Evolutionary conservation across 1,140 invertebrate genomes (phyloP).

Genomic region (Goniozus legneri): DNA sequence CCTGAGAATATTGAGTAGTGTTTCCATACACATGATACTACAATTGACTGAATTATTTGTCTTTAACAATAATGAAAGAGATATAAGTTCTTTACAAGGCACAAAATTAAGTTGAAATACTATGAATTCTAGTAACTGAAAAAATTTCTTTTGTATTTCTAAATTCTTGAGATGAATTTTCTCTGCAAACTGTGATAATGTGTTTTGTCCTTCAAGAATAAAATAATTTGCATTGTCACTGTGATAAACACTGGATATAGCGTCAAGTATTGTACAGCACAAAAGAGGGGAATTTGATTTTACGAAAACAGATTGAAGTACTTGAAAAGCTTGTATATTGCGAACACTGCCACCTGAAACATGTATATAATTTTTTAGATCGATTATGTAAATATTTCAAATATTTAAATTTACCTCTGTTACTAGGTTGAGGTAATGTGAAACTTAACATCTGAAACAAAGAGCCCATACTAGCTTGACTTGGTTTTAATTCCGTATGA

Average conservation of each 20-base stretch:
- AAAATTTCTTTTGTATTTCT: slow-evolving; percentile 94
- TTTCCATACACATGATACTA: slow-evolving; percentile 86
- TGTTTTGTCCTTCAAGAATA: slow-evolving; percentile 94
- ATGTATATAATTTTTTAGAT: slow-evolving; percentile 1
- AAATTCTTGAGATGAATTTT: slow-evolving; percentile 86
- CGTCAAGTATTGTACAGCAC: slow-evolving; percentile 89
- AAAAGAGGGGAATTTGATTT: slow-evolving; percentile 82
- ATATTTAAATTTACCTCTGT: slow-evolving; percentile 64
- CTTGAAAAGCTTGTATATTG: slow-evolving; percentile 94
- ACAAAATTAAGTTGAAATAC: slow-evolving; percentile 98
- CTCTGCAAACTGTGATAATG: slow-evolving; percentile 93
- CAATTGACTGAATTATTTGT: slow-evolving; percentile 74
- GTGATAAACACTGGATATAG: slow-evolving; percentile 94
- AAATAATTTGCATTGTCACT: slow-evolving; percentile 99
- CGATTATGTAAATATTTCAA: slow-evolving; percentile 1
- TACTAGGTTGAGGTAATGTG: slow-evolving; percentile 82
- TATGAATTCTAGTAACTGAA: slow-evolving; percentile 92
- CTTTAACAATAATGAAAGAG: slow-evolving; percentile 88
- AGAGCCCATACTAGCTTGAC: slow-evolving; percentile 79
- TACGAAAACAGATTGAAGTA: slow-evolving; percentile 89
- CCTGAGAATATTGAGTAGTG: slow-evolving; percentile 82
- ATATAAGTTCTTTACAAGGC: slow-evolving; percentile 97
- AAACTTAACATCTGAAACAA: slow-evolving; percentile 93
- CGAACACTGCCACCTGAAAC: slow-evolving; percentile 69
- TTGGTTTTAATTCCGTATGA: slow-evolving; percentile 81